Evolutionary conservation across 2,888 invertebrate genomes (phyloP).

Genomic region (Brachyptera risi): DNA sequence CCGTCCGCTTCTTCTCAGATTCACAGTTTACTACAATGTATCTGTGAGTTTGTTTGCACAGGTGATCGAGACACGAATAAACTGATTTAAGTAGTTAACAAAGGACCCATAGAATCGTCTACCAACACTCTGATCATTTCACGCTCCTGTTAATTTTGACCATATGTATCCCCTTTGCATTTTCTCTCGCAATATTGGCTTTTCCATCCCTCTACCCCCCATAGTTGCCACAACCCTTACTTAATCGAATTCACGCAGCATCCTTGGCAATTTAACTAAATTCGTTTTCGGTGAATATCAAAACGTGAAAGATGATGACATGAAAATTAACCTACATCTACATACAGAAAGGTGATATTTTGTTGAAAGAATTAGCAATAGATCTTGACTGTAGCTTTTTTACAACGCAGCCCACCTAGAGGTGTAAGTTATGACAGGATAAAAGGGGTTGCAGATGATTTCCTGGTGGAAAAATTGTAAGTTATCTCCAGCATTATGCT

Average conservation of each 20-base stretch:
- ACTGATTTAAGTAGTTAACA: not conserved
- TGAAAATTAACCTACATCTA: slow-evolving; percentile 1
- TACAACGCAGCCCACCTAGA: slow-evolving; percentile 3
- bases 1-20: not conserved
- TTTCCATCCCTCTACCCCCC: not conserved
- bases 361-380: not conserved
- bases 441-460: slow-evolving; percentile 3
- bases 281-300: slow-evolving; percentile 8
- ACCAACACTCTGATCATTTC: slow-evolving; percentile 26
- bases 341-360: not conserved
- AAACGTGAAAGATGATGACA: slow-evolving; percentile 1
- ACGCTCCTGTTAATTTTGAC: slow-evolving; percentile 25
- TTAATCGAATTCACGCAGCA: slow-evolving; percentile 1
- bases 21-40: not conserved
- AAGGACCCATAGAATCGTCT: not conserved
- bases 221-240: not conserved
- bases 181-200: slow-evolving; percentile 5
- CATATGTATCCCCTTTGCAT: slow-evolving; percentile 10
- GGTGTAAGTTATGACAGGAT: slow-evolving; percentile 6
- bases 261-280: slow-evolving; percentile 15
- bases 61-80: slow-evolving; percentile 5
- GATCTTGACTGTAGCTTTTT: not conserved
- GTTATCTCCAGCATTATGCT: not conserved
- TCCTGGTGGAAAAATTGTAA: slow-evolving; percentile 5
- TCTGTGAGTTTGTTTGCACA: slow-evolving; percentile 1